phyloP scores from a whole-genome alignment of 2,888 invertebrate species.

The Apamea crenata region DNA sequence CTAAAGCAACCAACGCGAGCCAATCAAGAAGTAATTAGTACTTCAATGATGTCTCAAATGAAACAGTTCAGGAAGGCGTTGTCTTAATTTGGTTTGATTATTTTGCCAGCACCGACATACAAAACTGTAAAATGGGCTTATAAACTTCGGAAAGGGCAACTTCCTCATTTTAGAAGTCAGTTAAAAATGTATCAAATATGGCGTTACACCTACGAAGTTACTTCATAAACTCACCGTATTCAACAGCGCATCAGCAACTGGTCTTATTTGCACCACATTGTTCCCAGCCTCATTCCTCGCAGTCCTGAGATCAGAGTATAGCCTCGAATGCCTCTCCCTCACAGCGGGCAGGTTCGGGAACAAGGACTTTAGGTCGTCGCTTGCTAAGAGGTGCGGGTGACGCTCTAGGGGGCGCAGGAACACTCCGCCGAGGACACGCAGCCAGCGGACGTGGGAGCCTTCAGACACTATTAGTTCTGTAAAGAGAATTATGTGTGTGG shows the following conservation, averaged over 20 bases:
- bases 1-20: too few relatives aligned
- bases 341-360: constrained; percentile 97
- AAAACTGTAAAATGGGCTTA: too few relatives aligned
- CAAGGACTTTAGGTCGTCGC: constrained; percentile 94
- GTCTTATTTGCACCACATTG: constrained; percentile 79
- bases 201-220: background rate
- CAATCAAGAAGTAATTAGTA: too few relatives aligned
- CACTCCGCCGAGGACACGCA: constrained; percentile 95
- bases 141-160: too few relatives aligned
- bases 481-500: background rate
- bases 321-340: constrained; percentile 86
- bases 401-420: constrained; percentile 94
- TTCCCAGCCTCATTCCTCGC: constrained; percentile 71
- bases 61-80: too few relatives aligned
- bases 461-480: constrained; percentile 95
- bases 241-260: constrained; percentile 85
- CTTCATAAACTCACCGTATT: constrained; percentile 73
- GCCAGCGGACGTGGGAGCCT: constrained; percentile 96
- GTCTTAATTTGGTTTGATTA: too few relatives aligned
- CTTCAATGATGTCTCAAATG: too few relatives aligned
- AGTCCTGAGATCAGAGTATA: constrained; percentile 80
- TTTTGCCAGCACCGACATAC: too few relatives aligned
- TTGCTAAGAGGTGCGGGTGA: constrained; percentile 92
- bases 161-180: too few relatives aligned
- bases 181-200: too few relatives aligned